A percentile compares a stretch with the other conserved stretches of the same genome.
Evolutionary conservation across 2,888 invertebrate genomes (phyloP).

Genomic region (Sceliomorpha sp.): DNA sequence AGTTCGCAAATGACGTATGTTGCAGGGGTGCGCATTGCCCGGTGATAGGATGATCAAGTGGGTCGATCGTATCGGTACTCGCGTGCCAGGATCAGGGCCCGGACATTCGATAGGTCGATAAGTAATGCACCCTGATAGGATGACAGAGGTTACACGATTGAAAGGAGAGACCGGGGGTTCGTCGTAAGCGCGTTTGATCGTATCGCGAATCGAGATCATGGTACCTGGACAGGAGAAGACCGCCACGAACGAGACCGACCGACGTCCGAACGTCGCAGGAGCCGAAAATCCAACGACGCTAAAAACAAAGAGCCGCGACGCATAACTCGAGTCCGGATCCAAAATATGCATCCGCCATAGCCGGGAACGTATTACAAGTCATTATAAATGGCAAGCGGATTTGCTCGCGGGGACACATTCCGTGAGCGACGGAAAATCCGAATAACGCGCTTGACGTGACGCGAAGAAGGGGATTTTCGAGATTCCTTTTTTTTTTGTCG

Average conservation of each 20-base stretch:
- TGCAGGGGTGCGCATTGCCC: slow-evolving; percentile 62
- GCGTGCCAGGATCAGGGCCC: slow-evolving; percentile 72
- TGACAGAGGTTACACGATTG: slow-evolving; percentile 63
- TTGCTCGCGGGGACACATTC: no score
- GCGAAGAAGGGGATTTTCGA: no score
- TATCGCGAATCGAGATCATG: slow-evolving; percentile 38
- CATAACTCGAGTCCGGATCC: no score
- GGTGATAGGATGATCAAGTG: slow-evolving; percentile 76
- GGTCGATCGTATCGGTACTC: slow-evolving; percentile 70
- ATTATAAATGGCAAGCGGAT: no score
- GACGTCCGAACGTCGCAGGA: slow-evolving; percentile 10
- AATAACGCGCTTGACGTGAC: no score
- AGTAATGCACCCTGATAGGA: slow-evolving; percentile 71
- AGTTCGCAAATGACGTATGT: slow-evolving; percentile 24
- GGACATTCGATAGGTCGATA: slow-evolving; percentile 71
- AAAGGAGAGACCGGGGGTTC: slow-evolving; percentile 39
- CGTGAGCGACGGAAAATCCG: no score
- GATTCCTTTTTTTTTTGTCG: neutral
- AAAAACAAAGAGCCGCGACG: slow-evolving; percentile 9
- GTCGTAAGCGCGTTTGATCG: slow-evolving; percentile 42
- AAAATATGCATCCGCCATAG: no score
- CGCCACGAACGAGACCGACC: slow-evolving; percentile 21
- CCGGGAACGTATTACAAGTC: no score
- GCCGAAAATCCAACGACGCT: slow-evolving; percentile 11
- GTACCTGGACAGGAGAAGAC: slow-evolving; percentile 30